Base-by-base conservation (phyloP, 2,113 vertebrate species). In the Lasiurus borealis region DNA sequence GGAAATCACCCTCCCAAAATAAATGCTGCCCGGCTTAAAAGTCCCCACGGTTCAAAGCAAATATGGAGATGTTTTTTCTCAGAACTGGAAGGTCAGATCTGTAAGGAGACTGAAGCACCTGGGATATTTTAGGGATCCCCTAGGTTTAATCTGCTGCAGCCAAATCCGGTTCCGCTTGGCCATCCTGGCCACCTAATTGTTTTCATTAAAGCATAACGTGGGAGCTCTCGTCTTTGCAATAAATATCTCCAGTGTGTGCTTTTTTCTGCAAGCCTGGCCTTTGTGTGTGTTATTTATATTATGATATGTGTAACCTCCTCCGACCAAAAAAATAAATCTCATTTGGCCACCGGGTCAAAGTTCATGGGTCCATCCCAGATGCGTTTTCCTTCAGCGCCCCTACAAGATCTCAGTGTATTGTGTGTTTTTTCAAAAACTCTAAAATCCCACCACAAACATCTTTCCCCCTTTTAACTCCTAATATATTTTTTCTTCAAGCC, bases 361-460 rank as follows among this genome's bases (percentile, higher is more conserved):
- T 95, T 50, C 82, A 68, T 82, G 54, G 82, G 54, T 75, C 87
- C 25, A 59, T 11, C 23, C 2, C 13, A 89, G 71, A 84, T 90
- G 9, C 77, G 52, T 71, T 88, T 89, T 93, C 73, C 12, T 97
- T 97, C 88, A n/a, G 27, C 93, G 15, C 94, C 89, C 59, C 68
- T 96, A 89, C 83, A 94, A 64, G 66, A 75, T 88, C 76, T 93
- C 71, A 44, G 46, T 84, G 88, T 71, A 10, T 81, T 23, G 12
- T 31, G 62, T 64, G 27, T 29, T 27, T 96, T 92, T 52, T 36
- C 92, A 96, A 97, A 97, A 83, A 94, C 86, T 95, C 73, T 59
- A 95, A 90, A 98, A 97, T 84, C 78, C 93, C 97, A 97, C 90
- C 71, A 95, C 93, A 96, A 94, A 95, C 2, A 72, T 97, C 96